A percentile compares a stretch with the other conserved stretches of the same genome.
These are phyloP conservation scores for Mastomys coucha DNA, from an alignment of 2,113 vertebrate genomes.

Conservation along the genomic window DNA sequence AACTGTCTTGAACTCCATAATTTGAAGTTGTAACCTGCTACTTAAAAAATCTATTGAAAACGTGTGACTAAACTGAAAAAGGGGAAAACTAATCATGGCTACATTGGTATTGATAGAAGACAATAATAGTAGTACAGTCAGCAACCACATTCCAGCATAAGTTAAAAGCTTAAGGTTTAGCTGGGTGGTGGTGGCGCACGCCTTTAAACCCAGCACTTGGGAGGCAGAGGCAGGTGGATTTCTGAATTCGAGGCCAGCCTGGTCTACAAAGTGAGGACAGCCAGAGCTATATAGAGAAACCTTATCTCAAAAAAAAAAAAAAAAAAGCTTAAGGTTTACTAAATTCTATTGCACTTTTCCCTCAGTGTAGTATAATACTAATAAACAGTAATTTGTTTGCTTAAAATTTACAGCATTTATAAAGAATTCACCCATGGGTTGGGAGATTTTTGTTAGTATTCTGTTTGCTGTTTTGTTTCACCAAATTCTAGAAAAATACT, in stretches of 20 bases:
- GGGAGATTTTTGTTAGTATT: not conserved
- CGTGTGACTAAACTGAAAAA: not conserved
- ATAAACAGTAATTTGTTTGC: not conserved
- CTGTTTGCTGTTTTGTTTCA: not conserved
- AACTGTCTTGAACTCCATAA: not conserved
- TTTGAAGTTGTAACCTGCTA: not conserved
- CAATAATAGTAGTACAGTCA: not conserved
- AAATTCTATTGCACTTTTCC: not conserved
- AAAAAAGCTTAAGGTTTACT: not conserved
- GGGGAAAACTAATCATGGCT: not conserved
- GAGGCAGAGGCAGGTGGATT: too few species aligned
- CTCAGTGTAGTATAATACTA: not conserved
- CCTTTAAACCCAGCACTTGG: too few species aligned
- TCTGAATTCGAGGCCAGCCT: too few species aligned
- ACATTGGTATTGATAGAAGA: too few species aligned
- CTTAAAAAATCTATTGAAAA: not conserved
- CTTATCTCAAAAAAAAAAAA: too few species aligned
- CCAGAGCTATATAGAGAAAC: too few species aligned
- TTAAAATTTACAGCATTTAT: not conserved
- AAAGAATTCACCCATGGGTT: not conserved
- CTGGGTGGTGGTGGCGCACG: too few species aligned
- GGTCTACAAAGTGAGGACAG: too few species aligned
- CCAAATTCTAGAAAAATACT: not conserved
- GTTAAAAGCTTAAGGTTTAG: not conserved
- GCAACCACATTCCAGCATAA: not conserved